Evolutionary conservation across 2,888 invertebrate genomes (phyloP), one percentile per base, ranked within the genome.

Genomic region (Boloria euphrosyne): DNA sequence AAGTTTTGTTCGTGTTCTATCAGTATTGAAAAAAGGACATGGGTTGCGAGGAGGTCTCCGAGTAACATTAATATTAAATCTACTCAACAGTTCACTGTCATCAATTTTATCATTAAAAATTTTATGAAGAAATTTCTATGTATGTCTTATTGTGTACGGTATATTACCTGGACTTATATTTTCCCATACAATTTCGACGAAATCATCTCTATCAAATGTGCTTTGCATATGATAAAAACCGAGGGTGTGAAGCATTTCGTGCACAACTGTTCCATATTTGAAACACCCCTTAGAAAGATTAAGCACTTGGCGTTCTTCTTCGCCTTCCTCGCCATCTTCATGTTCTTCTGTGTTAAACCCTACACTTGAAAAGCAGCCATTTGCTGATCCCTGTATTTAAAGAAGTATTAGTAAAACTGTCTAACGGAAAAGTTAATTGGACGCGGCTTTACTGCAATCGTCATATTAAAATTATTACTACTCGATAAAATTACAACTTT

Each of bases 141-240:
- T n/a, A n/a, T n/a, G n/a, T n/a, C n/a, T n/a, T n/a, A n/a, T n/a
- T n/a, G n/a, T 22, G 3, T 22, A 22, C 2, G 22, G 22, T 16
- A 3, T 18, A 16, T 73, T 77, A 94, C 95, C 94, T 73, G 86
- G 76, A 73, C 85, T 83, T 55, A 96, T 95, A 78, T 97, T 96
- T 52, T 95, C 94, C 94, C 95, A 96, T 59, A 94, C 84, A 72
- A 97, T 96, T 71, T 93, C 93, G 1, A 97, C 95, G 80, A 93
- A 96, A 0, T 95, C 93, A 78, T 97, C 96, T 71, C 97, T 93
- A 82, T 97, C 95, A 16, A 94, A 94, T 22, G 96, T 93, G 77
- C 95, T 96, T 80, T 97, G 97, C 87, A 97, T 97, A 78, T 97
- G 97, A 81, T 95, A 96, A 83, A 97, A 97, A 0, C 97, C 97